Conservation (phyloP, 2,113 vertebrate species). For the Eulemur rufifrons region DNA sequence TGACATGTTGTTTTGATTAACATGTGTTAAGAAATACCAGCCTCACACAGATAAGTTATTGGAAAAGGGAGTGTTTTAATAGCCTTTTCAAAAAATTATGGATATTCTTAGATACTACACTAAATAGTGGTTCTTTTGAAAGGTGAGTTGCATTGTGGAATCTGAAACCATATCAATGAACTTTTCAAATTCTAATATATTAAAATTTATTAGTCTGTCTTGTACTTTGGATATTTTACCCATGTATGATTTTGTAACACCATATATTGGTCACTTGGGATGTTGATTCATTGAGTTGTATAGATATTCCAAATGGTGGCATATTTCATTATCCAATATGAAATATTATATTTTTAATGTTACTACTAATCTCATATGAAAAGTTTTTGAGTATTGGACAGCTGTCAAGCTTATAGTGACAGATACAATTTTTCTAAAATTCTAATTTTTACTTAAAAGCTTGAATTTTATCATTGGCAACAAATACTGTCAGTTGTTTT, state of each 20-base stretch:
- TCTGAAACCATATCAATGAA: neutral
- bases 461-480: constrained; percentile 1
- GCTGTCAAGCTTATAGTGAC: neutral
- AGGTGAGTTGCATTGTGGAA: neutral
- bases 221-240: neutral
- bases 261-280: neutral
- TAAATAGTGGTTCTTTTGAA: neutral
- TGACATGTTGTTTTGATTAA: neutral
- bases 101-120: neutral
- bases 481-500: neutral
- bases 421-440: constrained; percentile 14
- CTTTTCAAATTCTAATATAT: neutral
- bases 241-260: neutral
- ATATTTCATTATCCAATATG: neutral
- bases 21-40: neutral
- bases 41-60: neutral
- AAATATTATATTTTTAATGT: neutral
- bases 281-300: neutral
- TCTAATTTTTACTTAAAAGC: neutral
- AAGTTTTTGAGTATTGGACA: neutral
- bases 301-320: neutral
- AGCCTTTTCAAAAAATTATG: neutral
- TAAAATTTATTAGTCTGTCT: neutral
- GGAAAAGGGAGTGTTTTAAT: neutral
- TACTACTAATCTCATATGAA: neutral